Percentiles rank a stretch among this genome's conserved stretches.
These are phyloP conservation scores for Forbesichthys papilliferus DNA, from an alignment of 2,113 vertebrate species.

Conservation along the genomic window DNA sequence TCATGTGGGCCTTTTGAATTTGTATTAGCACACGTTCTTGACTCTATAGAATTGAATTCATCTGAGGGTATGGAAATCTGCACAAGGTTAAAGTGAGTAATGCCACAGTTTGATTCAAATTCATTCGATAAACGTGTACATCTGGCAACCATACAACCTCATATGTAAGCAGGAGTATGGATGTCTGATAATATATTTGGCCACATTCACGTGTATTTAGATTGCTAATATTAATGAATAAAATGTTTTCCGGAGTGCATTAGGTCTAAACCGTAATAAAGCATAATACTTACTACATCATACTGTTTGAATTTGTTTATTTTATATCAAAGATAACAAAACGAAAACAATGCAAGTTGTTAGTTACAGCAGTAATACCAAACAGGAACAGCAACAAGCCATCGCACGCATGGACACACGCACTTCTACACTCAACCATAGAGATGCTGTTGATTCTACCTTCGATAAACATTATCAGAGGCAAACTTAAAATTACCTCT, in stretches of 20 bases:
- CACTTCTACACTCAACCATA: slow-evolving; percentile 17
- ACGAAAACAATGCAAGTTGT: slow-evolving; percentile 5
- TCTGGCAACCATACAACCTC: slow-evolving; percentile 35
- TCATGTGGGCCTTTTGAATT: background rate
- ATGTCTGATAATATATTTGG: slow-evolving; percentile 29
- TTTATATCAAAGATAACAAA: slow-evolving; percentile 21
- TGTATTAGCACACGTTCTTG: slow-evolving; percentile 26
- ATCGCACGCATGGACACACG: slow-evolving; percentile 1
- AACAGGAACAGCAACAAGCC: slow-evolving; percentile 13
- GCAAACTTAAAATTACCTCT: slow-evolving; percentile 52
- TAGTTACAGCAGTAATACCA: background rate
- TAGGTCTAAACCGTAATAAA: slow-evolving; percentile 8
- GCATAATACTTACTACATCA: slow-evolving; percentile 21
- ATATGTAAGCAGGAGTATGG: slow-evolving; percentile 28
- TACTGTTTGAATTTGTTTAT: slow-evolving; percentile 12
- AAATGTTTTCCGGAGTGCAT: slow-evolving; percentile 3
- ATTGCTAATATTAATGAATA: slow-evolving; percentile 29
- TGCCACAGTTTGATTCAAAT: slow-evolving; percentile 4
- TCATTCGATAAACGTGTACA: slow-evolving; percentile 35
- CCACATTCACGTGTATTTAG: slow-evolving; percentile 2
- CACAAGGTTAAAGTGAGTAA: slow-evolving; percentile 27
- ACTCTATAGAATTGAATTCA: slow-evolving; percentile 27
- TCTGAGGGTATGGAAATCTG: slow-evolving; percentile 36
- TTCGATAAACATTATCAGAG: slow-evolving; percentile 45
- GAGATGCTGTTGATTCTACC: slow-evolving; percentile 44